These are phyloP conservation scores for Datnioides undecimradiatus DNA, from an alignment of 2,113 vertebrate species.

Conservation along the genomic window DNA sequence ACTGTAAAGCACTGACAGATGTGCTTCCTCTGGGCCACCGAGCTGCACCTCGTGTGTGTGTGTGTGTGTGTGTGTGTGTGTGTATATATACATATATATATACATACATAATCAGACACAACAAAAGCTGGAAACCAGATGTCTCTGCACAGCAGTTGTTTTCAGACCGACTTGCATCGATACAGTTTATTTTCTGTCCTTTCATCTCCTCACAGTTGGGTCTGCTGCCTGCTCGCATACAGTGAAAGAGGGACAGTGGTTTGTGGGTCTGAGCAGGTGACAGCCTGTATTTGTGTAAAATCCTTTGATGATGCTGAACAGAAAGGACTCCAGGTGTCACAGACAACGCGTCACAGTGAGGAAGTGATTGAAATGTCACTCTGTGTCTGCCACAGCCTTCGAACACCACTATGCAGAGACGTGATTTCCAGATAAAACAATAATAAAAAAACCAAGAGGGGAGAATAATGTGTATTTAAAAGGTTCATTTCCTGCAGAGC, in stretches of 20 bases:
- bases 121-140: neutral
- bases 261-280: slow-evolving; percentile 66
- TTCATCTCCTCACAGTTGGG: slow-evolving; percentile 54
- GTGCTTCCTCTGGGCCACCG: too few species aligned
- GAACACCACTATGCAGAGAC: neutral
- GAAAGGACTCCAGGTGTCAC: slow-evolving; percentile 74
- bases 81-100: too few species aligned
- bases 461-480: neutral
- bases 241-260: slow-evolving; percentile 29
- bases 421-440: neutral
- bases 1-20: too few species aligned
- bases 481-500: slow-evolving; percentile 5
- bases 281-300: slow-evolving; percentile 51
- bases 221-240: slow-evolving; percentile 37
- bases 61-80: too few species aligned
- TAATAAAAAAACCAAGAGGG: neutral
- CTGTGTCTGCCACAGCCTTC: slow-evolving; percentile 3
- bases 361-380: slow-evolving; percentile 43
- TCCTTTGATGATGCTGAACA: slow-evolving; percentile 74
- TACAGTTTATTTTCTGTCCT: slow-evolving; percentile 27
- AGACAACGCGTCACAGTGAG: neutral
- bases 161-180: neutral
- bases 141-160: slow-evolving; percentile 28
- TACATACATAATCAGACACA: neutral
- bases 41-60: too few species aligned